These are phyloP conservation scores for Antheraea assamensis DNA, from an alignment of 2,888 invertebrate genomes.

Conservation along the genomic window DNA sequence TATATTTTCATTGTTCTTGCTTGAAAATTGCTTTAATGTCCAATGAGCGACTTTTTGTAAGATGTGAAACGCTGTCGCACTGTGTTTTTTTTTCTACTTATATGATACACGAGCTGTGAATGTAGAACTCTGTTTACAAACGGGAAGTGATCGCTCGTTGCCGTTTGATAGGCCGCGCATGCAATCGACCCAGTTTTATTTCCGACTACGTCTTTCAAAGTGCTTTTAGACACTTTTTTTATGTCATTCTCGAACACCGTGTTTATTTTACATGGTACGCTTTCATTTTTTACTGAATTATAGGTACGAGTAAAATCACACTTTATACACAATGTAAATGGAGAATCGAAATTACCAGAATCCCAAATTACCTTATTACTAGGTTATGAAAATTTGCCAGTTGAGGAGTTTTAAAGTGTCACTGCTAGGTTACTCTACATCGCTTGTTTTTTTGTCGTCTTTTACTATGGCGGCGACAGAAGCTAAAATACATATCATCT, in stretches of 20 bases:
- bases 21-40: too few relatives aligned
- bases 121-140: constrained; percentile 6
- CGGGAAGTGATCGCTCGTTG: constrained; percentile 12
- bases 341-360: too few relatives aligned
- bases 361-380: too few relatives aligned
- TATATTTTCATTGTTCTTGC: too few relatives aligned
- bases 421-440: too few relatives aligned
- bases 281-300: not conserved
- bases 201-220: not conserved
- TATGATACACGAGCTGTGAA: not conserved
- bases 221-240: not conserved
- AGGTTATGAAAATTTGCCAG: too few relatives aligned
- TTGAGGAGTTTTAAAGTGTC: too few relatives aligned
- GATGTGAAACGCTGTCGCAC: constrained; percentile 14
- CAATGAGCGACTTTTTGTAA: too few relatives aligned
- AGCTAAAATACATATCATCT: too few relatives aligned
- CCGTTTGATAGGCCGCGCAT: not conserved
- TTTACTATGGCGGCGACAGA: too few relatives aligned
- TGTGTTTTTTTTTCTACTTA: not conserved
- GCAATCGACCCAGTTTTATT: constrained; percentile 9
- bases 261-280: not conserved
- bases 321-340: too few relatives aligned
- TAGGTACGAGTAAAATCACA: not conserved
- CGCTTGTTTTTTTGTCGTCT: too few relatives aligned
- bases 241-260: not conserved